These are phyloP conservation scores for Stegana nigrithorax DNA, from an alignment of 2,888 invertebrate genomes.

Conservation along the genomic window DNA sequence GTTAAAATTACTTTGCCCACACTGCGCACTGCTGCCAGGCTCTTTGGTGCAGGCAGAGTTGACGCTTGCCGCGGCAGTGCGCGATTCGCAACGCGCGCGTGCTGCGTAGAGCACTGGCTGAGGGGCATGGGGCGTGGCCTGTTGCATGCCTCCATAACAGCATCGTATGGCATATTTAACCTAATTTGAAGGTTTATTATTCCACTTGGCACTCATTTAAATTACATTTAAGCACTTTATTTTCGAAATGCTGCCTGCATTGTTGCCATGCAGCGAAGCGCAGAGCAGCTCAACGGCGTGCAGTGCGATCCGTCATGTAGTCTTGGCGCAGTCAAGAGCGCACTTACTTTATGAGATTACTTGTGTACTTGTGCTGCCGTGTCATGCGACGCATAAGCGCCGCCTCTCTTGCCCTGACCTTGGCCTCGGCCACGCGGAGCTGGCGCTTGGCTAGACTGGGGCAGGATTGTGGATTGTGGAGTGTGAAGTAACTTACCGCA, in stretches of 20 bases:
- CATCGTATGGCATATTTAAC: conserved; percentile 39
- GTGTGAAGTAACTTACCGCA: conserved; percentile 62
- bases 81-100: no score
- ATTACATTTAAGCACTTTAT: conserved; percentile 38
- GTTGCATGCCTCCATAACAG: background rate
- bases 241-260: no score
- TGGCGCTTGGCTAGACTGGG: no score
- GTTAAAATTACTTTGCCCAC: no score
- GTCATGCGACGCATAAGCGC: no score
- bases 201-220: conserved; percentile 48
- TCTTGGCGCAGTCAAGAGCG: background rate
- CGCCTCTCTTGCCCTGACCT: no score
- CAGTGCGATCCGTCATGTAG: background rate
- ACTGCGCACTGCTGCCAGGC: no score
- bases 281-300: background rate
- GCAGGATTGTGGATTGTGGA: no score
- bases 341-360: background rate
- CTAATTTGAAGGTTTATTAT: conserved; percentile 45
- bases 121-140: background rate
- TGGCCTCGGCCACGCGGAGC: no score
- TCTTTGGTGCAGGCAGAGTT: no score
- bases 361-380: background rate
- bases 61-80: no score
- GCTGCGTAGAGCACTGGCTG: no score
- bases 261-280: background rate